These are phyloP conservation scores for Corythornis madagascariensis DNA, from an alignment of 2,113 vertebrate genomes.

Conservation along the genomic window DNA sequence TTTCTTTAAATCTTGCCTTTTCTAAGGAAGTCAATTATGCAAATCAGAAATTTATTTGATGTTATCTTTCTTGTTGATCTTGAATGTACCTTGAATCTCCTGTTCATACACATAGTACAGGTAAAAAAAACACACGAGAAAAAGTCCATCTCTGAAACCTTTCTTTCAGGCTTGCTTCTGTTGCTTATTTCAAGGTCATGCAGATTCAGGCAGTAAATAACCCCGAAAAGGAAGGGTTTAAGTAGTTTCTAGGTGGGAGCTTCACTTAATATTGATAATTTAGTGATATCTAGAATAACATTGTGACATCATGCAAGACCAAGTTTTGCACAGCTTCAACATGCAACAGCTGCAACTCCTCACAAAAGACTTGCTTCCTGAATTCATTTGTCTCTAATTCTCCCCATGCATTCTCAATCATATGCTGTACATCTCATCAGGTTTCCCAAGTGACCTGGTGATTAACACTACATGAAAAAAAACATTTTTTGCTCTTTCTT, in stretches of 20 bases:
- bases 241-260: neutral
- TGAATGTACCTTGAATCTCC: neutral
- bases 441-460: neutral
- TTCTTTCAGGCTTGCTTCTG: neutral
- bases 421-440: neutral
- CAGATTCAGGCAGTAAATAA: neutral
- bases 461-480: neutral
- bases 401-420: neutral
- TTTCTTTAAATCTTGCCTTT: neutral
- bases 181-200: neutral
- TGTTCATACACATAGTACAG: neutral
- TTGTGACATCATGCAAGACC: accelerated
- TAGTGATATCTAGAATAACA: neutral
- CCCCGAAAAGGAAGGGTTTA: neutral
- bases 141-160: neutral
- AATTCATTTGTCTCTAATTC: neutral
- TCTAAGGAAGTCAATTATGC: neutral
- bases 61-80: neutral
- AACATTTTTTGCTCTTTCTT: neutral
- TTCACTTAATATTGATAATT: neutral
- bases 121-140: neutral
- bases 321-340: neutral
- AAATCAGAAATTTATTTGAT: neutral
- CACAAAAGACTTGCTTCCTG: neutral
- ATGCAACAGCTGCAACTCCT: neutral